Evolutionary conservation across 2,888 invertebrate species (phyloP).

Genomic region (Caenorhabditis becei): DNA sequence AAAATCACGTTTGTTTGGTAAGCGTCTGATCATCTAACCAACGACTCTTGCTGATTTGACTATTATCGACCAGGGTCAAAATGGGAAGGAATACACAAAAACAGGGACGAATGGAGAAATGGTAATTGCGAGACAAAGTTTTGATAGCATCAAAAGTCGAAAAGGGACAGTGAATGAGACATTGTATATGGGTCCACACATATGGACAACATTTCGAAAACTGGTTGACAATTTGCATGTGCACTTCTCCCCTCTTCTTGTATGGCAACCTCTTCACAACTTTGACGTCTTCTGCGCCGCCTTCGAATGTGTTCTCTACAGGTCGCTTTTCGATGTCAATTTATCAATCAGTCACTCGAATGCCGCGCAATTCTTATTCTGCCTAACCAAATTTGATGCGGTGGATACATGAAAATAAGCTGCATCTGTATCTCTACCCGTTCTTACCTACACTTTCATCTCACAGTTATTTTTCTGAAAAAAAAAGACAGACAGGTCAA

Average conservation of each 20-base stretch:
- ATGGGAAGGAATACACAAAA: conserved; percentile 39
- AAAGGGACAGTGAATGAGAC: conserved; percentile 47
- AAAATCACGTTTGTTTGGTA: neutral
- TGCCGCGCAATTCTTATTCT: conserved; percentile 37
- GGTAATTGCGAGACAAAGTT: conserved; percentile 47
- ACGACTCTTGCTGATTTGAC: conserved; percentile 22
- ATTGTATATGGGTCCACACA: conserved; percentile 54
- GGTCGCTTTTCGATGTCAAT: conserved; percentile 43
- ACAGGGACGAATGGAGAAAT: conserved; percentile 29
- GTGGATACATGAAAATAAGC: conserved; percentile 12
- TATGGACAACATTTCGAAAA: conserved; percentile 57
- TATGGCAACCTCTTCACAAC: conserved; percentile 57
- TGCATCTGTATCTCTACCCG: neutral
- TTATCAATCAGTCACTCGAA: conserved; percentile 52
- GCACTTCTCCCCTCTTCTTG: conserved; percentile 52
- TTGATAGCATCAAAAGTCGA: conserved; percentile 51
- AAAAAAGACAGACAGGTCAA: conserved; percentile 8
- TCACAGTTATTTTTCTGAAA: conserved; percentile 21
- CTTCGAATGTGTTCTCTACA: conserved; percentile 51
- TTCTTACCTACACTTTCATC: neutral
- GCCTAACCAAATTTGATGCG: conserved; percentile 50
- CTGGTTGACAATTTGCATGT: conserved; percentile 66
- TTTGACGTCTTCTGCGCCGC: conserved; percentile 37
- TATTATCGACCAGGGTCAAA: conserved; percentile 5
- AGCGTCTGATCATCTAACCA: neutral